Base-by-base conservation (phyloP, 2,888 invertebrate species). In the Itoplectis maculator region DNA sequence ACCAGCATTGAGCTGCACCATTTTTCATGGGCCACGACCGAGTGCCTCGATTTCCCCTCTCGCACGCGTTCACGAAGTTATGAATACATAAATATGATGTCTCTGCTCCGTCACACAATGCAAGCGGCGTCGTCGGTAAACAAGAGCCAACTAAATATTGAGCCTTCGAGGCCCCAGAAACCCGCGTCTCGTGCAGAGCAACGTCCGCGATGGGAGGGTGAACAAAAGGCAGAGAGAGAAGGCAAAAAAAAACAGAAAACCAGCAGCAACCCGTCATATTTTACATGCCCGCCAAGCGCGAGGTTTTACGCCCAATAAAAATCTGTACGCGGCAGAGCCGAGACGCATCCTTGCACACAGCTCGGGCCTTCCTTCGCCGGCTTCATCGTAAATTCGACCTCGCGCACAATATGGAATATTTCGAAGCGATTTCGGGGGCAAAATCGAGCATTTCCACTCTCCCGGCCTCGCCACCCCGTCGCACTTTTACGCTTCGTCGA, bases 11-110 rank as follows among this genome's bases (percentile, higher is more conserved):
- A 35, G 29, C 49, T 49, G 15, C 51, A n/a, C 68, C 49, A 51
- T 35, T 51, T 68, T 68, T 20, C 37, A 35, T 6, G 11, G 20
- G n/a, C 11, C 18, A 23, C 47, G 49, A 37, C 35, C 4, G 35
- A 35, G 68, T 15, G 9, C 49, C 51, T 68, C 68, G 15, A 18
- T 68, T 51, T 13, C 49, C 18, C 51, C 37, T 29, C 40, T 61
- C 7, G 66, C 35, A 35, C 49, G 13, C 23, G 47, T 15, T 51
- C 18, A 18, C 15, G 66, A 49, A 66, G 9, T 87, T 86, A 88
- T 88, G 87, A 86, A 87, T 87, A 88, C 49, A 47, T 86, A 85
- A 86, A 87, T 86, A 86, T 86, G 86, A 87, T 86, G 82, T 85
- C 79, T 75, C 40, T 20, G 20, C 66, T 40, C 35, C n/a, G 6